phyloP scores from a whole-genome alignment of 2,113 vertebrate species.

The Platysternon megacephalum region DNA sequence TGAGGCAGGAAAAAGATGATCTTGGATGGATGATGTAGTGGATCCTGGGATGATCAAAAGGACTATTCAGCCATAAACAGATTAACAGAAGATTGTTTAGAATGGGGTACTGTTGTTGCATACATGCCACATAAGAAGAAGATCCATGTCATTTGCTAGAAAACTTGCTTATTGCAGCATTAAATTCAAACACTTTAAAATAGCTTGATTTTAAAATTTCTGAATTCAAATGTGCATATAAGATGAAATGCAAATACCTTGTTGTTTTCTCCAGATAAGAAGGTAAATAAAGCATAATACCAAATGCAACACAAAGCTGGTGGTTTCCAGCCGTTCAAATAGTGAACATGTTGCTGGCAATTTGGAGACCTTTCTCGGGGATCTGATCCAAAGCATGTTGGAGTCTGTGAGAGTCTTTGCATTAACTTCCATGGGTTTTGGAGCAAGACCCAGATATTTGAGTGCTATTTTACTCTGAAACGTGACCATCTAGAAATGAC shows the following conservation, averaged over 20 bases:
- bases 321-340: background rate
- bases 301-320: background rate
- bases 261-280: background rate
- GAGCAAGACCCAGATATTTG: background rate
- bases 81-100: background rate
- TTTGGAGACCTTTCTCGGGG: background rate
- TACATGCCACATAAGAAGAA: background rate
- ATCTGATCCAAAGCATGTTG: conserved; percentile 3
- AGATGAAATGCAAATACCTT: background rate
- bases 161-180: background rate
- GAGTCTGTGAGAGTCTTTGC: background rate
- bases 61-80: background rate
- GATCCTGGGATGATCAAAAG: background rate
- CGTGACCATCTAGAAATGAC: background rate
- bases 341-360: background rate
- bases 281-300: background rate
- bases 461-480: background rate
- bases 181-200: background rate
- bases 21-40: background rate
- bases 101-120: background rate
- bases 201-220: background rate
- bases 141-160: background rate
- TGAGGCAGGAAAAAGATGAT: background rate
- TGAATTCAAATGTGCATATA: background rate
- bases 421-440: background rate